Base-by-base conservation (phyloP, 2,888 invertebrate genomes). In the Nineta flava region DNA sequence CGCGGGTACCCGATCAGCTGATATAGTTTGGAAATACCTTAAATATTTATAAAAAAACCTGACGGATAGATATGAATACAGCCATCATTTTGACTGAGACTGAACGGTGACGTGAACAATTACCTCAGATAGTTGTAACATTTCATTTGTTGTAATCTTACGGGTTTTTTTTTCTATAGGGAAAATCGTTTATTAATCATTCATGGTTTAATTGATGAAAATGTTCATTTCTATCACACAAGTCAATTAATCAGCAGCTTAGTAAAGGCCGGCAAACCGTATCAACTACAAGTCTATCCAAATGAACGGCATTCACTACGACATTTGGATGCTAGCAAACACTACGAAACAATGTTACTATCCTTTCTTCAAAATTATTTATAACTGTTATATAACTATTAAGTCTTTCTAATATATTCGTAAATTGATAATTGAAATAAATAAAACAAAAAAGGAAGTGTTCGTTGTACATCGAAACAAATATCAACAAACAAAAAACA, bases 161-260 rank as follows among this genome's bases (percentile, higher is more conserved):
- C n/a, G n/a, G n/a, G n/a, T 19, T 16, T 34, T 48, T 53, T 52
- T 17, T 12, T 48, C 65, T 65, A 0, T 66, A 85, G 86, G 63
- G 88, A 88, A 62, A 88, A 88, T 60, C 79, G 96, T 34, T 69
- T 99, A 55, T 72, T 99, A 15, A 88, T 99, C 38, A 90, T 97
- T 57, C 99, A 99, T 66, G 99, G 99, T 2, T 71, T 97, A 53
- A 93, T 94, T 50, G 99, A 99, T 65, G 99, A 99, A 68, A 99
- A 99, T 65, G 99, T 99, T 1, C 99, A 99, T 67, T 97, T 99
- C 68, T 83, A 85, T 57, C 99, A 99, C 68, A 94, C 95, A 12
- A 90, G 88, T 59, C 83, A 87, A 57, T 72, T 99, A 53, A 83
- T 99, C 19, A 86, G 88, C 55, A 85, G 87, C 51, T 75, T 99